These are phyloP conservation scores for Babylonia areolata DNA, from an alignment of 1,140 invertebrate species.

Conservation along the genomic window DNA sequence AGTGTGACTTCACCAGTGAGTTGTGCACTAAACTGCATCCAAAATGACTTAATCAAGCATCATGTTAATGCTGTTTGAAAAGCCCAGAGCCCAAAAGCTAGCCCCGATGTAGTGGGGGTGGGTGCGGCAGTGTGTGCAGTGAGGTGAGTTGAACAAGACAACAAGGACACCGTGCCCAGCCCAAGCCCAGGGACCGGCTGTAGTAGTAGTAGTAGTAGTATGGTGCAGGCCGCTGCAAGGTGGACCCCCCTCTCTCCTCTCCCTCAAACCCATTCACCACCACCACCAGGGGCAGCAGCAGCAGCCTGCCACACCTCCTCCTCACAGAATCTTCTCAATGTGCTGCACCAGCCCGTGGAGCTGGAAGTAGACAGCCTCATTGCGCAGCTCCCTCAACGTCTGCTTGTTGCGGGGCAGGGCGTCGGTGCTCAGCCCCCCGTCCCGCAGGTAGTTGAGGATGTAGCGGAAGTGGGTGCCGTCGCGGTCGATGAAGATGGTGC, in stretches of 20 bases:
- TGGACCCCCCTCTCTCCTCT: not conserved
- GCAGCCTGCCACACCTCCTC: not conserved
- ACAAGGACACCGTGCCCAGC: not conserved
- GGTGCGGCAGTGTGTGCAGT: not conserved
- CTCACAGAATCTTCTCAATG: conserved; percentile 62
- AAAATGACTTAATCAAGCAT: not conserved
- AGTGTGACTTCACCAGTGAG: not conserved
- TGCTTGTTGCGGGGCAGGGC: conserved; percentile 61
- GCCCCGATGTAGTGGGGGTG: not conserved
- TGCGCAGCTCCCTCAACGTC: conserved; percentile 62
- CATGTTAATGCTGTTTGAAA: not conserved
- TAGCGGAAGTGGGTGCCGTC: conserved; percentile 73
- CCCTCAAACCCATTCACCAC: not conserved
- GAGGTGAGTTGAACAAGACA: not conserved
- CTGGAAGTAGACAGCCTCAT: conserved; percentile 69
- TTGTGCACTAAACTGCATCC: too few relatives aligned
- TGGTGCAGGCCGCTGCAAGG: too few relatives aligned
- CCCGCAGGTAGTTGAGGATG: conserved; percentile 69
- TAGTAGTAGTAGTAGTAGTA: too few relatives aligned
- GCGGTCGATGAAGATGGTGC: conserved; percentile 71
- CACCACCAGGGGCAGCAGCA: not conserved
- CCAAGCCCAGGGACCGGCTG: not conserved
- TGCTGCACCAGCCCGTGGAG: conserved; percentile 61
- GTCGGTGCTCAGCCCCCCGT: conserved; percentile 61
- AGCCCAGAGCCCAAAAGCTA: not conserved